phyloP scores from a whole-genome alignment of 2,113 vertebrate species.

The Aythya baeri region DNA sequence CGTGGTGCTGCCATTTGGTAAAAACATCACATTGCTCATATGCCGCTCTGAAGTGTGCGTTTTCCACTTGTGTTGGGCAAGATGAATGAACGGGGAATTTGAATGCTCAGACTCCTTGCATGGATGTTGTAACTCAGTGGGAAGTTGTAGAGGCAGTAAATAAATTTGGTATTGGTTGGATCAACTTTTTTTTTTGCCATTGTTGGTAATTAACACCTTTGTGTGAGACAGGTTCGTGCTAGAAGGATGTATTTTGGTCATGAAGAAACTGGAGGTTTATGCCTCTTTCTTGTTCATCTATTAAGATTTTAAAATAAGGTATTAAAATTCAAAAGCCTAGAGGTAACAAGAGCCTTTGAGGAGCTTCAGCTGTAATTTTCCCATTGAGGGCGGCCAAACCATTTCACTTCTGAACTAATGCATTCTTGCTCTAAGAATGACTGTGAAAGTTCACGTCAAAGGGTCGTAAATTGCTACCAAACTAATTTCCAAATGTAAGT shows the following conservation, averaged over 20 bases:
- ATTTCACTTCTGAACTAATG: background rate
- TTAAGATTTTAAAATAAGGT: constrained; percentile 19
- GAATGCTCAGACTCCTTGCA: background rate
- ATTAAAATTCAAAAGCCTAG: background rate
- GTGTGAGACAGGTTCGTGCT: background rate
- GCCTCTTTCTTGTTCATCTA: background rate
- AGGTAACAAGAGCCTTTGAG: background rate
- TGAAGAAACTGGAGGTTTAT: background rate
- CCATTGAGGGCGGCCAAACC: background rate
- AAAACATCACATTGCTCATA: background rate
- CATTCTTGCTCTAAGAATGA: background rate
- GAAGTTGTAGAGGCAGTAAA: background rate
- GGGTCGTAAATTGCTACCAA: constrained; percentile 8
- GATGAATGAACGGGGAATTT: background rate
- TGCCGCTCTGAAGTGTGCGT: background rate
- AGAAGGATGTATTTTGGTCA: background rate
- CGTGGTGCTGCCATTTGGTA: background rate
- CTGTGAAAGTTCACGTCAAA: constrained; percentile 7
- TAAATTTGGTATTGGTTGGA: background rate
- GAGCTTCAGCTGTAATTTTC: background rate
- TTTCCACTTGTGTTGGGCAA: background rate
- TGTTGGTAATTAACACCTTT: background rate
- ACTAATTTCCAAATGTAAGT: constrained; percentile 12
- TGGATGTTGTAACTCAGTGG: background rate
- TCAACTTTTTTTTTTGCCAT: background rate